A percentile compares a stretch with the other conserved stretches of the same genome.
These are phyloP conservation scores for Notospermus geniculatus DNA, from an alignment of 1,140 invertebrate species.

Conservation along the genomic window DNA sequence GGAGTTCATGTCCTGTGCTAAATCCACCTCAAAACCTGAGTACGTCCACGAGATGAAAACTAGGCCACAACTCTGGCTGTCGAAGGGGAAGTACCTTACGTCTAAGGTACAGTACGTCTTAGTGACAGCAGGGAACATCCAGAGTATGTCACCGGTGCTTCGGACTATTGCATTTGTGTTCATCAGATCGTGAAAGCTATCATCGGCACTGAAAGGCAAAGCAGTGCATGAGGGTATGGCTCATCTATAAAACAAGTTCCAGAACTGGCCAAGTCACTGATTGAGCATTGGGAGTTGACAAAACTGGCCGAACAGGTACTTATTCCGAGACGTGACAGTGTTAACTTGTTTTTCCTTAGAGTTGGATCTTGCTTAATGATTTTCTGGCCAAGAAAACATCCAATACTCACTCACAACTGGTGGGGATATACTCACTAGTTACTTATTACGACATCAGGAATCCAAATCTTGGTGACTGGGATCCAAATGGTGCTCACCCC, in stretches of 20 bases:
- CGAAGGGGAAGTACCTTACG: conserved; percentile 56
- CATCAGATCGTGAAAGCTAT: conserved; percentile 95
- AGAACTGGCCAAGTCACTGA: no score
- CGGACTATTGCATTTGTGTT: conserved; percentile 73
- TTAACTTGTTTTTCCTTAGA: no score
- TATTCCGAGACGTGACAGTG: no score
- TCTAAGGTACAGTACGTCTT: conserved; percentile 67
- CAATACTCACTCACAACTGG: no score
- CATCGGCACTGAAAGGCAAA: conserved; percentile 25
- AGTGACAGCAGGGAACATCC: conserved; percentile 70
- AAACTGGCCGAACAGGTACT: no score
- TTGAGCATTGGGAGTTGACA: no score
- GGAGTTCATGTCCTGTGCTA: conserved; percentile 1
- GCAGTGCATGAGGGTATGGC: no score
- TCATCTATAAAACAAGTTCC: no score
- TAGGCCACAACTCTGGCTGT: conserved; percentile 47
- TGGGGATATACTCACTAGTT: conserved; percentile 57
- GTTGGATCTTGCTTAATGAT: no score
- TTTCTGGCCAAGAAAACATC: no score
- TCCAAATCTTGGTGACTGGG: conserved; percentile 50
- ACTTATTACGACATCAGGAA: conserved; percentile 55
- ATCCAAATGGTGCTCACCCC: conserved; percentile 49
- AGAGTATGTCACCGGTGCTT: conserved; percentile 63
- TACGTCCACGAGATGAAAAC: conserved; percentile 97
- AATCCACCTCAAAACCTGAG: conserved; percentile 88